A percentile compares a stretch with the other conserved stretches of the same genome.
Evolutionary conservation across 2,888 invertebrate genomes (phyloP).

Genomic region (Pyralis farinalis): DNA sequence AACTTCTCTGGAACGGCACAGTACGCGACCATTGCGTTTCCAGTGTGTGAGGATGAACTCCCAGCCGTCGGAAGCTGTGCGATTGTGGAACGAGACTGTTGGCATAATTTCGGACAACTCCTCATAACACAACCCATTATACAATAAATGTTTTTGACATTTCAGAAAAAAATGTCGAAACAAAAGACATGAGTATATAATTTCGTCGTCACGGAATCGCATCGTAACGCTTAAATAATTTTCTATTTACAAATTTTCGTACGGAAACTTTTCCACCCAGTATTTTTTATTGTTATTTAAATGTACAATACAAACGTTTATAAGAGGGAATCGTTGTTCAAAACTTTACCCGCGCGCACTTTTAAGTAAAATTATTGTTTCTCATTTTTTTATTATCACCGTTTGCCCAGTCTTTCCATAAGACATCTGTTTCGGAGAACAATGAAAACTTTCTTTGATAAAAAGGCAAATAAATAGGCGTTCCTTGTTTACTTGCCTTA

Average conservation of each 20-base stretch:
- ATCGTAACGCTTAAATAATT: background rate
- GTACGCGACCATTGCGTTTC: too few species aligned
- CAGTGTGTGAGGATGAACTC: too few species aligned
- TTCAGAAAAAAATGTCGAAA: background rate
- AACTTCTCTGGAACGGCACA: too few species aligned
- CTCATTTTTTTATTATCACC: constrained; percentile 23
- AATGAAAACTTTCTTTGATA: constrained; percentile 7
- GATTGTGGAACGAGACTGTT: too few species aligned
- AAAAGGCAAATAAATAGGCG: background rate
- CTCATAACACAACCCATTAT: too few species aligned
- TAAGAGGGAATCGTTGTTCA: constrained; percentile 38
- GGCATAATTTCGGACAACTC: too few species aligned
- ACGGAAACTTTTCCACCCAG: constrained; percentile 2
- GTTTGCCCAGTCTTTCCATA: constrained; percentile 4
- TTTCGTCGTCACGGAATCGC: background rate
- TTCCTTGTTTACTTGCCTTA: background rate
- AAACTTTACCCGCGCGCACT: constrained; percentile 21
- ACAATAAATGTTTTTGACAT: too few species aligned
- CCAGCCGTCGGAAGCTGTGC: too few species aligned
- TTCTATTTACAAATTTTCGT: constrained; percentile 3
- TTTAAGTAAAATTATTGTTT: constrained; percentile 27
- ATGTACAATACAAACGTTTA: constrained; percentile 30
- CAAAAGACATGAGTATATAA: background rate
- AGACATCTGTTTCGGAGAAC: constrained; percentile 9
- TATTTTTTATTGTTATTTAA: constrained; percentile 37